Conservation (phyloP, 2,113 vertebrate species). For the Rhinopomastus cyanomelas region DNA sequence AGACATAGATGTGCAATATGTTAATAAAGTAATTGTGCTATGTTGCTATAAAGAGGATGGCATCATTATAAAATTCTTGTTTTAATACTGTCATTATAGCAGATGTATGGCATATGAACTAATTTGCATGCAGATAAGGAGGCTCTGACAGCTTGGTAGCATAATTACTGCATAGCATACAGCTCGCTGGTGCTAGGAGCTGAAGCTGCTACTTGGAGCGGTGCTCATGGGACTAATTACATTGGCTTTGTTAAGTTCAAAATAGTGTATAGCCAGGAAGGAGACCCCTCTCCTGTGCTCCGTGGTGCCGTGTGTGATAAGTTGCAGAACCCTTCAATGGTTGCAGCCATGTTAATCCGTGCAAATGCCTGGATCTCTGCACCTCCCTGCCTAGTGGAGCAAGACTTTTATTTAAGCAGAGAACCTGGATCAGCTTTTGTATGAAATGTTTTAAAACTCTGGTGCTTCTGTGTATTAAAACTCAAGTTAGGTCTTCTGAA, state of each 20-base stretch:
- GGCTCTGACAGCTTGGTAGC: slow-evolving; percentile 69
- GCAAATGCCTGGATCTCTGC: not conserved
- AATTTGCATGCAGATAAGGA: slow-evolving; percentile 76
- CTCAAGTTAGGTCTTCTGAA: not conserved
- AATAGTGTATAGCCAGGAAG: slow-evolving; percentile 34
- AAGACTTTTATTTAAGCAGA: not conserved
- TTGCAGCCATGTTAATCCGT: slow-evolving; percentile 57
- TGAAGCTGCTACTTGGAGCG: slow-evolving; percentile 48
- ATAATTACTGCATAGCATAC: slow-evolving; percentile 66
- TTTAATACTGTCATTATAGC: slow-evolving; percentile 69
- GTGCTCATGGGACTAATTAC: slow-evolving; percentile 65
- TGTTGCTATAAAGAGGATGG: slow-evolving; percentile 61
- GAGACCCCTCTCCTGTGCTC: slow-evolving; percentile 16
- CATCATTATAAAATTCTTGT: slow-evolving; percentile 65
- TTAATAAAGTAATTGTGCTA: slow-evolving; percentile 71
- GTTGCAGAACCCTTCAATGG: slow-evolving; percentile 19
- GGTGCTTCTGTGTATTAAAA: not conserved
- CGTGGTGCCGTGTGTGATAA: not conserved
- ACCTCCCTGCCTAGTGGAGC: not conserved
- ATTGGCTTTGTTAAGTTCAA: slow-evolving; percentile 61
- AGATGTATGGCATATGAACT: slow-evolving; percentile 67
- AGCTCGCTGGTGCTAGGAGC: slow-evolving; percentile 46
- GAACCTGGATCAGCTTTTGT: not conserved
- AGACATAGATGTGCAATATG: slow-evolving; percentile 31
- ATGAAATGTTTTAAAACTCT: not conserved